Percentiles rank a stretch among this genome's conserved stretches.
Conservation (phyloP, 2,113 vertebrate species). For the Saccopteryx leptura region DNA sequence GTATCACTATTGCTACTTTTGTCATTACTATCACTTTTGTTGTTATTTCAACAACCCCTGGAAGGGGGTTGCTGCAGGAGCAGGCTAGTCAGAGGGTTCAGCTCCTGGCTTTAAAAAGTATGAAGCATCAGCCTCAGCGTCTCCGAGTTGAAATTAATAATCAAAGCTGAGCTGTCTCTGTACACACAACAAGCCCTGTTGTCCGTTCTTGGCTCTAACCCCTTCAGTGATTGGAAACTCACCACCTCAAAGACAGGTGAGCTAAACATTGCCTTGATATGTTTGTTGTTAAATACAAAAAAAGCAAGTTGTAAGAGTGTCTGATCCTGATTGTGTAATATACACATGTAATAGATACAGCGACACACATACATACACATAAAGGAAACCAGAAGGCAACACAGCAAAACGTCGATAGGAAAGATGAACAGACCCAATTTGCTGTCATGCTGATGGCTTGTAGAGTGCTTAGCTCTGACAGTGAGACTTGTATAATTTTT, state of each 20-base stretch:
- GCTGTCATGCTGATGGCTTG: not conserved
- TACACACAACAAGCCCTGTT: not conserved
- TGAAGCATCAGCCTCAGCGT: not conserved
- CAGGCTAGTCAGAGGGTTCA: not conserved
- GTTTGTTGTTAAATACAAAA: not conserved
- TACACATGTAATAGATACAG: not conserved
- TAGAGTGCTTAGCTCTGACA: not conserved
- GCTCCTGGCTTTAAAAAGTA: not conserved
- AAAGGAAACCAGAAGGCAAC: not conserved
- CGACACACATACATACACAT: accelerated
- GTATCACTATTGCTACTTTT: not conserved
- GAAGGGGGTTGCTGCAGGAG: not conserved
- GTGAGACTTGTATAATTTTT: not conserved
- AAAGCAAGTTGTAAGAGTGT: not conserved
- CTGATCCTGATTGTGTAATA: not conserved
- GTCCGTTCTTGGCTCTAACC: not conserved
- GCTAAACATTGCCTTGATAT: not conserved
- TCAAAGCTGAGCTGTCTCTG: not conserved
- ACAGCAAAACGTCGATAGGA: not conserved
- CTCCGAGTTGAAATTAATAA: not conserved
- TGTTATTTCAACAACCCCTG: not conserved
- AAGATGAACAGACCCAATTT: not conserved
- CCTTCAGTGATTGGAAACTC: not conserved
- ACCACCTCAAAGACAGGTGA: not conserved
- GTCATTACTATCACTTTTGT: not conserved